Conservation (phyloP, 1,140 invertebrate genomes). For the Scaptomyza graminum region DNA sequence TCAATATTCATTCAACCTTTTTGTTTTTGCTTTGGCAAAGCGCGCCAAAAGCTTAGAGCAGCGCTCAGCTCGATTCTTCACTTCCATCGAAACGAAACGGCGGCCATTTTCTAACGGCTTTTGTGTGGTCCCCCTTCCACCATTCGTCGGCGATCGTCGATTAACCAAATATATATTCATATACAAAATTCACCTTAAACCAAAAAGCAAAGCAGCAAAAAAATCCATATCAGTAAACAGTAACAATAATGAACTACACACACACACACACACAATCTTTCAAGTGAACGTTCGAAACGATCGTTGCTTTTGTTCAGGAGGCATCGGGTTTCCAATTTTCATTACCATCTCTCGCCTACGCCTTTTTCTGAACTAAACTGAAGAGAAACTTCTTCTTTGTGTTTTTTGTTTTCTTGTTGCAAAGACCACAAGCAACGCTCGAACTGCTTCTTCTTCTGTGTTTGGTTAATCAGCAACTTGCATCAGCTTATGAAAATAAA, state of each 20-base stretch:
- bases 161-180: slow-evolving; percentile 4
- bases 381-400: too few species aligned
- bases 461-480: slow-evolving; percentile 50
- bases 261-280: slow-evolving; percentile 8
- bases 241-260: slow-evolving; percentile 14
- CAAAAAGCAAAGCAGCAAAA: slow-evolving; percentile 36
- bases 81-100: slow-evolving; percentile 27
- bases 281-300: slow-evolving; percentile 1
- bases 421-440: slow-evolving; percentile 18
- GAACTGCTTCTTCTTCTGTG: slow-evolving; percentile 3
- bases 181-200: slow-evolving; percentile 51
- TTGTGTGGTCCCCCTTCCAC: slow-evolving; percentile 57
- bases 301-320: slow-evolving; percentile 6
- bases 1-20: slow-evolving; percentile 44
- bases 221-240: slow-evolving; percentile 24
- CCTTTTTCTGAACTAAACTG: not conserved
- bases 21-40: slow-evolving; percentile 40
- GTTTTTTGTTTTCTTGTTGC: not conserved
- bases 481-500: slow-evolving; percentile 54
- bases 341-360: slow-evolving; percentile 41
- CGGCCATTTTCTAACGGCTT: slow-evolving; percentile 59
- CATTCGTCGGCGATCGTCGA: not conserved
- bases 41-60: slow-evolving; percentile 57
- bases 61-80: slow-evolving; percentile 16
- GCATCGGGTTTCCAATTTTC: slow-evolving; percentile 45